Conservation (phyloP, 2,797 vertebrate species). For the Tolypeutes matacus region DNA sequence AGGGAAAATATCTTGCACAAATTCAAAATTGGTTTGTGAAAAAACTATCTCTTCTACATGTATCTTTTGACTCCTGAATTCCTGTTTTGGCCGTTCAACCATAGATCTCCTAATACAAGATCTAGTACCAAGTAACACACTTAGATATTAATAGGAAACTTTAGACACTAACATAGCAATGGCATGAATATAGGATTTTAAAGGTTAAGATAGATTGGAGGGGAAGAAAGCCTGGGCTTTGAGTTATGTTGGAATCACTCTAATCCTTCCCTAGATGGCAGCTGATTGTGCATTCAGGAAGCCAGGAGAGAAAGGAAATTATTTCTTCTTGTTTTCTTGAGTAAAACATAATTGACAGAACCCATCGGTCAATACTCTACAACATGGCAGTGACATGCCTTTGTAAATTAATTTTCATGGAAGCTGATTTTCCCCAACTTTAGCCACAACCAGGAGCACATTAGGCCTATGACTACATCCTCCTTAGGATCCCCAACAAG, state of each 20-base stretch:
- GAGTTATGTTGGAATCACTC: rapidly evolving
- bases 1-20: background rate
- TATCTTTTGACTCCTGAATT: background rate
- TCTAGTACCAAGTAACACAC: background rate
- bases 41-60: background rate
- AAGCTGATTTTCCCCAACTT: background rate
- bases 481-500: background rate
- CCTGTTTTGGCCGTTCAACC: background rate
- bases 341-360: background rate
- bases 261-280: background rate
- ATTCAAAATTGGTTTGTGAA: background rate
- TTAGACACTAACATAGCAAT: background rate
- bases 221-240: background rate
- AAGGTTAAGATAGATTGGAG: background rate
- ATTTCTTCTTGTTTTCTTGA: constrained; percentile 12
- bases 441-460: background rate
- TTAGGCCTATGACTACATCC: background rate
- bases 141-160: background rate
- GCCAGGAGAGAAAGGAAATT: background rate
- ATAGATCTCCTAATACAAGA: background rate
- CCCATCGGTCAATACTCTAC: background rate
- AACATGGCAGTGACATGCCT: background rate
- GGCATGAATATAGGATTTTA: background rate
- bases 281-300: background rate
- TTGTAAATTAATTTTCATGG: background rate